Base-by-base conservation (phyloP, 2,113 vertebrate genomes). In the Chrysochloris asiatica region DNA sequence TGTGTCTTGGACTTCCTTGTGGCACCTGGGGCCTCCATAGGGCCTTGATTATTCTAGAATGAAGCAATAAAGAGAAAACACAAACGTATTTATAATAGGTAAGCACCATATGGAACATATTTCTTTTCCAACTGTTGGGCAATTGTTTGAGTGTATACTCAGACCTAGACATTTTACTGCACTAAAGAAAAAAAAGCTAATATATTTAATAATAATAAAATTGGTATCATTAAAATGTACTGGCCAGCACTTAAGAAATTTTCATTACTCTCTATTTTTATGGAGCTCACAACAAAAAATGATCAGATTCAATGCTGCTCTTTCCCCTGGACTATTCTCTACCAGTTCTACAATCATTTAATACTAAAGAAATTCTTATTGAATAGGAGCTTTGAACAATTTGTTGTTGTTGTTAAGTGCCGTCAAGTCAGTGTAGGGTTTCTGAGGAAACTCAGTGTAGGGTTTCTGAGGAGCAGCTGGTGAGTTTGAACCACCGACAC, bases 231-330 rank as follows among this genome's bases (percentile, higher is more conserved):
- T 65, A 86, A 89, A 83, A 45, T 26, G 19, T 52, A 67, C 21
- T 80, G 28, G 54, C n/a, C 56, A 76, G 36, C 56, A 21, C 4
- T 54, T 85, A 81, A 88, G 6, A 67, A 11, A 88, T 54, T 85
- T 89, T 83, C 12, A 84, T 88, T 79, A 69, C n/a, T 76, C 69
- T 41, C 30, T 92, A 56, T 88, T 72, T 83, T 79, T 77, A 65
- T 52, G 33, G 10, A 84, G 28, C 30, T 61, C 59, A 28, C 59
- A 61, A 61, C 59, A 61, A 61, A 61, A 61, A 61, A 61, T 61
- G 26, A 61, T 61, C 59, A 52, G 50, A 52, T 16, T 13, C 50
- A 61, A 61, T 28, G 26, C 28, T 30, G 30, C 30, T 61, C 59
- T 61, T 61, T 30, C 59, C 26, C 59, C 10, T 26, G 59, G 59